Evolutionary conservation across 2,797 vertebrate species (phyloP).

Genomic region (Crenichthys baileyi): DNA sequence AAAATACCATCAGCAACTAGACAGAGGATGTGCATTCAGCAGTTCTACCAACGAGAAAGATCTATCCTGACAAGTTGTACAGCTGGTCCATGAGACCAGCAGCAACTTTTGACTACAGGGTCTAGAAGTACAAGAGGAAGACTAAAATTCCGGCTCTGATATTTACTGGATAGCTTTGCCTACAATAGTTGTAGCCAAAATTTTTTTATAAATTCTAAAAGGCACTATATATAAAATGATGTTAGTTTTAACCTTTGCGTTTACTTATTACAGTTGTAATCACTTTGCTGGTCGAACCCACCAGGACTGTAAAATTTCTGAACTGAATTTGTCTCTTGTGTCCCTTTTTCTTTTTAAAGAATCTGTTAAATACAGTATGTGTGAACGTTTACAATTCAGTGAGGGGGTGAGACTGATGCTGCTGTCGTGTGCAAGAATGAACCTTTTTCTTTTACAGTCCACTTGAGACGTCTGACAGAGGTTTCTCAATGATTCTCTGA

Average conservation of each 20-base stretch:
- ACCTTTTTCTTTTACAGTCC: background rate
- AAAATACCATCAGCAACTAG: no score
- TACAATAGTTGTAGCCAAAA: background rate
- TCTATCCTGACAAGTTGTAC: background rate
- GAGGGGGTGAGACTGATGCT: background rate
- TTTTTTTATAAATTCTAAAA: background rate
- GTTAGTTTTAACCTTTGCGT: background rate
- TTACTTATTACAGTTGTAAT: background rate
- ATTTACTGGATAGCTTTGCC: no score
- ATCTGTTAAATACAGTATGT: background rate
- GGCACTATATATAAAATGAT: background rate
- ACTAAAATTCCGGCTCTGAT: no score
- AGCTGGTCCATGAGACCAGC: background rate
- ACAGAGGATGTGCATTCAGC: background rate
- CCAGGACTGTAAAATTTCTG: background rate
- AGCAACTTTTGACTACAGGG: background rate
- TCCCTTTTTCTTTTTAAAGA: background rate
- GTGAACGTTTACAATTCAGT: background rate
- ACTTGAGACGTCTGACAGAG: background rate
- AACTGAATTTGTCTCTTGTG: background rate
- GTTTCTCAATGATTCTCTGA: constrained; percentile 28
- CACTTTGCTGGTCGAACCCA: background rate
- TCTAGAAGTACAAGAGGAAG: background rate
- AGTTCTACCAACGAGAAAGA: background rate
- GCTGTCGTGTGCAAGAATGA: background rate